Percentiles rank a stretch among this genome's conserved stretches.
These are phyloP conservation scores for Triplophysa yarkandensis DNA, from an alignment of 2,797 vertebrate species.

Conservation along the genomic window DNA sequence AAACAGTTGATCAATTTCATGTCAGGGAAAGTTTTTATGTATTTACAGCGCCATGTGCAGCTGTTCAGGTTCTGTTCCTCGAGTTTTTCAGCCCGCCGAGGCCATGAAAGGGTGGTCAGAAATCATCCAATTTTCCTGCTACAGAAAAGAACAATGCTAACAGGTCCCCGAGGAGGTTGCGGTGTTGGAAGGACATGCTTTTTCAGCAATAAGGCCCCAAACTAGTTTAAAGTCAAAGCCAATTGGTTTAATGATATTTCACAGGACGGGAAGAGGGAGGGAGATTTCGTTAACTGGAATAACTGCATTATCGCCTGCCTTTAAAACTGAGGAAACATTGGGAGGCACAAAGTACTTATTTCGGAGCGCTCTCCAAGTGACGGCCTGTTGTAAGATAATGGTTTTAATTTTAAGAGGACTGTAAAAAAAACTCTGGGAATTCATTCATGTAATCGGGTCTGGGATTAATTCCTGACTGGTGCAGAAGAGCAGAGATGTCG, in stretches of 20 bases:
- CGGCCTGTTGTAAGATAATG: slow-evolving; percentile 69
- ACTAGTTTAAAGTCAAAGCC: slow-evolving; percentile 68
- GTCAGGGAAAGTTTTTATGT: slow-evolving; percentile 22
- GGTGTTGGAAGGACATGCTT: slow-evolving; percentile 62
- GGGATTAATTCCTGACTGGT: slow-evolving; percentile 74
- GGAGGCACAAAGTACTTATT: slow-evolving; percentile 48
- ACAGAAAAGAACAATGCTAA: slow-evolving; percentile 68
- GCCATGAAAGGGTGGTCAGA: slow-evolving; percentile 61
- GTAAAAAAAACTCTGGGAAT: slow-evolving; percentile 63
- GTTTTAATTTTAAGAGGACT: slow-evolving; percentile 67
- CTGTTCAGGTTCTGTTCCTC: slow-evolving; percentile 35
- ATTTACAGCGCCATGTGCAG: slow-evolving; percentile 38
- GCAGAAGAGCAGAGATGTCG: slow-evolving; percentile 60
- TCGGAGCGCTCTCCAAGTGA: slow-evolving; percentile 46
- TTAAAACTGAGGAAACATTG: slow-evolving; percentile 53
- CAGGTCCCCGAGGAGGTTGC: slow-evolving; percentile 68
- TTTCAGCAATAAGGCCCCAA: slow-evolving; percentile 63
- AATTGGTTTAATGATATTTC: slow-evolving; percentile 68
- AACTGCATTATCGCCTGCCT: slow-evolving; percentile 70
- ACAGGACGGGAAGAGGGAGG: slow-evolving; percentile 50
- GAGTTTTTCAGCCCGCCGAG: slow-evolving; percentile 39
- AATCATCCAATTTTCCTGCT: slow-evolving; percentile 72
- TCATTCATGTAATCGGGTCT: slow-evolving; percentile 76
- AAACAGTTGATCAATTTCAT: neutral
- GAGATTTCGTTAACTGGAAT: slow-evolving; percentile 62